Evolutionary conservation across 2,797 vertebrate genomes (phyloP).

Genomic region (Anguilla megastoma): DNA sequence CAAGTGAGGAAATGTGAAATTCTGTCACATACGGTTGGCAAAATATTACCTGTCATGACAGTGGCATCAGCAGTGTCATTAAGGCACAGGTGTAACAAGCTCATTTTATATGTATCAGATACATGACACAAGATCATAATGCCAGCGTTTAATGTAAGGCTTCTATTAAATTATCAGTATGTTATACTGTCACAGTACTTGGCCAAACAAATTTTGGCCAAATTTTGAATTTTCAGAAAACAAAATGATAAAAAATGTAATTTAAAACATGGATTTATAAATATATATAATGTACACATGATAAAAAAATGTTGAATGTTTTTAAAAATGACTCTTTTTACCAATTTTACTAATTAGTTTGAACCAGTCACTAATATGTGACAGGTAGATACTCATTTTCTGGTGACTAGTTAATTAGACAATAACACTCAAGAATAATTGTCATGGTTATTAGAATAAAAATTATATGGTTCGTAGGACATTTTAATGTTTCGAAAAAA

Average conservation of each 20-base stretch:
- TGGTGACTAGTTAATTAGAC: not conserved
- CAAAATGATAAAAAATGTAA: no score
- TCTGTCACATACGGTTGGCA: not conserved
- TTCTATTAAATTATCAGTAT: not conserved
- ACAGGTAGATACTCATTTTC: not conserved
- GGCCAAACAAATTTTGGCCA: not conserved
- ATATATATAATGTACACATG: no score
- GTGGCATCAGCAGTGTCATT: not conserved
- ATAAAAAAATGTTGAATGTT: not conserved
- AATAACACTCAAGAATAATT: not conserved
- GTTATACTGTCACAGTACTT: not conserved
- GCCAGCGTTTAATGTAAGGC: not conserved
- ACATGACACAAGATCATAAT: not conserved
- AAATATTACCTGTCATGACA: not conserved
- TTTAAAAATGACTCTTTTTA: not conserved
- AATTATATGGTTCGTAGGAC: not conserved
- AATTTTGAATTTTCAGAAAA: no score
- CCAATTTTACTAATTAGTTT: not conserved
- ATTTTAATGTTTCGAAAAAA: not conserved
- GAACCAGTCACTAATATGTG: constrained; percentile 1
- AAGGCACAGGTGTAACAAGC: not conserved
- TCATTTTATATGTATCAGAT: not conserved
- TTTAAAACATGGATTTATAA: no score
- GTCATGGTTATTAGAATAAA: not conserved
- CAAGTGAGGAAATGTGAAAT: not conserved